phyloP scores from a whole-genome alignment of 2,113 vertebrate species.

The Stictonetta naevosa region DNA sequence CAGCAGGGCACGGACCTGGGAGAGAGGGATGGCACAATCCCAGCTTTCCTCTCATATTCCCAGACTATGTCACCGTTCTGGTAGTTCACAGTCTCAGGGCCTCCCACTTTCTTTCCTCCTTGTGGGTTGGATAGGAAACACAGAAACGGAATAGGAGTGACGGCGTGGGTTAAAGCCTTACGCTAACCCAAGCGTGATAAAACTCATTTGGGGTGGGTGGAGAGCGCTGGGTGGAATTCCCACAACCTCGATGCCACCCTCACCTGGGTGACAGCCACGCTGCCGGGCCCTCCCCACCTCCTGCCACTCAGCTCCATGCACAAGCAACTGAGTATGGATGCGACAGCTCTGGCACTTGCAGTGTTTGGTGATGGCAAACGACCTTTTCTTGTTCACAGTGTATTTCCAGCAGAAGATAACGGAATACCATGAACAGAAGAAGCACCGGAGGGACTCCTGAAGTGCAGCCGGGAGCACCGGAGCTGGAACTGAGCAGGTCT shows the following conservation, averaged over 20 bases:
- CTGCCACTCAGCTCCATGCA: no score
- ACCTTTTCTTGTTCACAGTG: constrained; percentile 47
- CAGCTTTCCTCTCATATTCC: background rate
- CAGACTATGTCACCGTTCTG: rapidly evolving
- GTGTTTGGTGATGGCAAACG: background rate
- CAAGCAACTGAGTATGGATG: background rate
- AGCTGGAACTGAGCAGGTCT: background rate
- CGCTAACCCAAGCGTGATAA: background rate
- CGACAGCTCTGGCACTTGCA: background rate
- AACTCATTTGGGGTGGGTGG: background rate
- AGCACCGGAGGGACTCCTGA: constrained; percentile 80
- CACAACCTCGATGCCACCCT: background rate
- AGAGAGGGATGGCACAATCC: background rate
- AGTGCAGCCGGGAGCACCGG: background rate
- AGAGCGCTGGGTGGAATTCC: background rate
- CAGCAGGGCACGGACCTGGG: background rate
- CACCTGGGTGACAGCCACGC: background rate
- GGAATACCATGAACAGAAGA: constrained; percentile 86
- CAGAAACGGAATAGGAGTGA: background rate
- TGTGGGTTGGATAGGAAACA: background rate
- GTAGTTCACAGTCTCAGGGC: rapidly evolving
- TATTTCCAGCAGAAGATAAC: constrained; percentile 88
- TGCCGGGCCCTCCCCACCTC: no score
- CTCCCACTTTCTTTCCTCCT: background rate
- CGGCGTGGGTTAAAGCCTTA: rapidly evolving